phyloP scores from a whole-genome alignment of 92 coral and sea anemone genomes.

The Zoanthus sociatus region DNA sequence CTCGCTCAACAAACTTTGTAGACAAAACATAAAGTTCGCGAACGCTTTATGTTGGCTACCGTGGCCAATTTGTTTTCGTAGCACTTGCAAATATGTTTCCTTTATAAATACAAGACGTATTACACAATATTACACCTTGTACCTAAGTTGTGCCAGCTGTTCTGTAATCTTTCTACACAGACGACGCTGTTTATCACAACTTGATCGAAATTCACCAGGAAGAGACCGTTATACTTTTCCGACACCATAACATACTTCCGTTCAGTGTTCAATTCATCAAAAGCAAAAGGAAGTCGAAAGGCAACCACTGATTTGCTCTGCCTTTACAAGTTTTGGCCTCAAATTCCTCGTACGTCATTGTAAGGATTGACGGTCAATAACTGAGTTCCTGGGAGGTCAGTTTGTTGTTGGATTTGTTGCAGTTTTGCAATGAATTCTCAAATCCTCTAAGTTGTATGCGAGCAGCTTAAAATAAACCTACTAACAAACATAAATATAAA shows the following conservation, averaged over 20 bases:
- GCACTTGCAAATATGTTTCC: conserved; percentile 83
- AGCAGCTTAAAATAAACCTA: too few relatives aligned
- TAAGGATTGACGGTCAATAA: neutral
- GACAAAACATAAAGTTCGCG: conserved; percentile 68
- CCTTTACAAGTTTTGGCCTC: neutral
- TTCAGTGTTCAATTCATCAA: neutral
- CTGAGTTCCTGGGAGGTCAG: conserved; percentile 25
- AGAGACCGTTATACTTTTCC: too few relatives aligned
- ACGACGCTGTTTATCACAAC: neutral
- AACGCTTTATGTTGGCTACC: conserved; percentile 40
- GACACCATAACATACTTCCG: neutral
- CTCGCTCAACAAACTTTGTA: conserved; percentile 54
- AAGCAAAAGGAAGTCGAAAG: too few relatives aligned
- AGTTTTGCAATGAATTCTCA: neutral
- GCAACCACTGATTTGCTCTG: neutral
- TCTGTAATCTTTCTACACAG: neutral
- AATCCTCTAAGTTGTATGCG: too few relatives aligned
- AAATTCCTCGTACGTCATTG: neutral
- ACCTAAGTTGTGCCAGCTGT: conserved; percentile 33
- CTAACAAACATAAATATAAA: too few relatives aligned
- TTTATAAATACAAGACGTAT: conserved; percentile 68
- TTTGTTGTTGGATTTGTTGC: neutral
- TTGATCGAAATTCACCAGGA: neutral
- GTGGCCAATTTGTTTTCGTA: conserved; percentile 70
- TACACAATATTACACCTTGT: conserved; percentile 21